Base-by-base conservation (phyloP, 1,140 invertebrate genomes). In the Drosophila novamexicana region DNA sequence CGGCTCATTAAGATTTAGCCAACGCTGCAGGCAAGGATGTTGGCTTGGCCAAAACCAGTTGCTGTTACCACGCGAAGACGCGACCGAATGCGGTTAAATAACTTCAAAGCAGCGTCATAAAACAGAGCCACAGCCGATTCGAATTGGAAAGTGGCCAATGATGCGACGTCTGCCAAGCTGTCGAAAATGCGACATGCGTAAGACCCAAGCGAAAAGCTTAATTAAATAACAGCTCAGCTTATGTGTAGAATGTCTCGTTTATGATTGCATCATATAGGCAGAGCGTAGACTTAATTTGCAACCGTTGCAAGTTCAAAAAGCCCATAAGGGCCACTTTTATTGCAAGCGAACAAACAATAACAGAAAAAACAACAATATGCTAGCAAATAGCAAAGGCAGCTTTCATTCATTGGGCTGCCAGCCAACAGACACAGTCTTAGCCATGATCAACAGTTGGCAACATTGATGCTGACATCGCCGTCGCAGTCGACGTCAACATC, bases 351-450 rank as follows among this genome's bases (percentile, higher is more conserved):
- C 22, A 71, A 39, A 58, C 47, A 67, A 44, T 40, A 57, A 18
- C 39, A 61, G 18, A 29, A 63, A 62, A 61, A 57, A 65, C 64
- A 75, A 61, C 65, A 45, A 68, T 49, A 61, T 52, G 65, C 71
- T 53, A 34, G 14, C n/a, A 70, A 63, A 58, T 45, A 44, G 67
- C 54, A 59, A 68, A 59, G 49, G 67, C 49, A 67, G 79, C 76
- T 88, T 86, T 86, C 83, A 82, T 86, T 86, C 83, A 86, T 82
- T 81, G 72, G 69, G 36, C 81, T 53, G 67, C 29, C 58, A 39
- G 7, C 44, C 76, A 72, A 18, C 57, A 63, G 22, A 52, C 37
- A 58, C 52, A 68, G 72, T 36, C 42, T 49, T n/a, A 64, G 40
- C 54, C 73, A 52, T 65, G 59, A 72, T 63, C 73, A 66, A 77